These are phyloP conservation scores for Drosophila lacicola DNA, from an alignment of 2,888 invertebrate genomes.

Conservation along the genomic window DNA sequence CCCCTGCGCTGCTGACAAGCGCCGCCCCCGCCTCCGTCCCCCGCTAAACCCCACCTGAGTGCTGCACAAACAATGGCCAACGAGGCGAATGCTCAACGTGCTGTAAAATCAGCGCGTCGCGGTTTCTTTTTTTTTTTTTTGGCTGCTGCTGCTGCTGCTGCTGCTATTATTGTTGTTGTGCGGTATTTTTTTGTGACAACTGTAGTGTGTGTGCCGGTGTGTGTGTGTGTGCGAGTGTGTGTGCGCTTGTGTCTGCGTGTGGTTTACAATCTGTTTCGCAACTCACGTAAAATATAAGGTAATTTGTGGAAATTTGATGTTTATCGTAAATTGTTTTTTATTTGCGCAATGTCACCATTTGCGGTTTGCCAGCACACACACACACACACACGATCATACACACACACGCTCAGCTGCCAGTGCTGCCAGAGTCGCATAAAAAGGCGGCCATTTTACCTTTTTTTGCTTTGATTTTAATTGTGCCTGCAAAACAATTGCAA, in stretches of 20 bases:
- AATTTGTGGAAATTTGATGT: constrained; percentile 85
- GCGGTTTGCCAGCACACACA: constrained; percentile 67
- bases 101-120: constrained; percentile 76
- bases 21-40: not conserved
- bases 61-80: constrained; percentile 69
- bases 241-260: constrained; percentile 59
- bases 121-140: constrained; percentile 55
- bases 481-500: constrained; percentile 66
- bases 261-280: constrained; percentile 82
- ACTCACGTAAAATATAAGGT: constrained; percentile 85
- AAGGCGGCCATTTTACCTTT: constrained; percentile 10
- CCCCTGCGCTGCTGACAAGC: not conserved
- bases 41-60: not conserved
- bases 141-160: constrained; percentile 12
- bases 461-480: constrained; percentile 54
- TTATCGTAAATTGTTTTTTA: constrained; percentile 85
- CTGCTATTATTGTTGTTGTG: constrained; percentile 12
- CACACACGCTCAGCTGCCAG: constrained; percentile 26
- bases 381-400: constrained; percentile 10
- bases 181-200: constrained; percentile 34
- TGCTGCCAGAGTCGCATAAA: constrained; percentile 27
- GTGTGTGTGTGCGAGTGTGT: no score
- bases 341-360: constrained; percentile 82
- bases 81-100: constrained; percentile 72
- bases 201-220: constrained; percentile 22